phyloP scores from a whole-genome alignment of 2,797 vertebrate species.

The Myotis findleyi region DNA sequence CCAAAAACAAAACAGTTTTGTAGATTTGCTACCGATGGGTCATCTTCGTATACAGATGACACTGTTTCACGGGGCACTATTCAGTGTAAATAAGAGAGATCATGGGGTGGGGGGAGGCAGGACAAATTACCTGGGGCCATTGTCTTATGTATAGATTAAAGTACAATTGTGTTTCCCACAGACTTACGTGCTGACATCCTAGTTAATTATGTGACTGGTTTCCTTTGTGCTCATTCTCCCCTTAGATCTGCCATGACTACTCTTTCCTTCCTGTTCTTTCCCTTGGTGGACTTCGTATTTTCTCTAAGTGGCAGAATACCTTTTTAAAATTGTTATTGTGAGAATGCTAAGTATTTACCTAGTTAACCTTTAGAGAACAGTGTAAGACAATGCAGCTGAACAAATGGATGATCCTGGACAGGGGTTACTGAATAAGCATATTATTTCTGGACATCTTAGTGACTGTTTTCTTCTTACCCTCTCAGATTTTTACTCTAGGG shows the following conservation, averaged over 20 bases:
- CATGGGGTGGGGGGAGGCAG: background rate
- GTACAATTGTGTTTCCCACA: constrained; percentile 6
- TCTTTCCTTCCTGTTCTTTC: constrained; percentile 33
- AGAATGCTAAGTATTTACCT: constrained; percentile 56
- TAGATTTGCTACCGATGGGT: background rate
- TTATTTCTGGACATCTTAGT: constrained; percentile 28
- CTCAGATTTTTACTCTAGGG: constrained; percentile 43
- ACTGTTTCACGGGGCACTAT: background rate
- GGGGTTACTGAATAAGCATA: background rate
- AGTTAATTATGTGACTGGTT: constrained; percentile 50
- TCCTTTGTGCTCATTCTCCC: constrained; percentile 46
- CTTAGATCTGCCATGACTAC: background rate
- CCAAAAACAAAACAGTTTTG: constrained; percentile 42
- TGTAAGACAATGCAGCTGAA: constrained; percentile 36
- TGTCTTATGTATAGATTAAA: constrained; percentile 58
- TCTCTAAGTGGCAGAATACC: constrained; percentile 35
- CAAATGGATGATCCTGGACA: constrained; percentile 24
- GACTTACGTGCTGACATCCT: constrained; percentile 53
- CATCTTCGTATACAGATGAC: constrained; percentile 11
- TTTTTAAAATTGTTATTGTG: constrained; percentile 52
- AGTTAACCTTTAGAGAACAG: constrained; percentile 56
- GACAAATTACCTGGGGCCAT: background rate
- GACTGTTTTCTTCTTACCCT: constrained; percentile 37
- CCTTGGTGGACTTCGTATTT: constrained; percentile 41
- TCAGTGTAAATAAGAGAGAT: constrained; percentile 2